These are phyloP conservation scores for Melanchra persicariae DNA, from an alignment of 2,888 invertebrate genomes.

Conservation along the genomic window DNA sequence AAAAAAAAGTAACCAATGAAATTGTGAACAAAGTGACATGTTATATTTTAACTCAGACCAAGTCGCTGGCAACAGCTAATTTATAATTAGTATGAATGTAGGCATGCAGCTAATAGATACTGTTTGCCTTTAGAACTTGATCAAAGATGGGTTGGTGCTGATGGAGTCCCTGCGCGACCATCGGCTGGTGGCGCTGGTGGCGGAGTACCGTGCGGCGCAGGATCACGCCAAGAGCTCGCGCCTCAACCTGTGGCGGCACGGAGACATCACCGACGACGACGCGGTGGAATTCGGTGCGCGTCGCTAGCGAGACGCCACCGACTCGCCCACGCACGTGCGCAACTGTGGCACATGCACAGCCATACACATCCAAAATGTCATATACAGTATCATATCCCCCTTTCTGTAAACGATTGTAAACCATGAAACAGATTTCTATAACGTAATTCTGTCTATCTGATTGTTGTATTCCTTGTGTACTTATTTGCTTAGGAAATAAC, in stretches of 20 bases:
- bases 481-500: slow-evolving; percentile 49
- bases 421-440: slow-evolving; percentile 53
- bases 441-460: slow-evolving; percentile 46
- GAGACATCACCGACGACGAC: slow-evolving; percentile 99
- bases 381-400: slow-evolving; percentile 75
- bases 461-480: slow-evolving; percentile 36
- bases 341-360: slow-evolving; percentile 79
- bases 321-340: slow-evolving; percentile 70
- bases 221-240: slow-evolving; percentile 96
- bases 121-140: slow-evolving; percentile 90
- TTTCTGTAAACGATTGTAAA: slow-evolving; percentile 71
- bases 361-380: slow-evolving; percentile 73
- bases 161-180: slow-evolving; percentile 95
- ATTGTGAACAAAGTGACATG: no score
- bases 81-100: neutral
- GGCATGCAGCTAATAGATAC: slow-evolving; percentile 1
- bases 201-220: slow-evolving; percentile 96
- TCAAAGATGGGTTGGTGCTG: slow-evolving; percentile 96
- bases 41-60: no score
- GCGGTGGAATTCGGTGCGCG: slow-evolving; percentile 91
- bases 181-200: slow-evolving; percentile 94
- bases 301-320: slow-evolving; percentile 82
- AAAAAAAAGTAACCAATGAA: no score
- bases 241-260: slow-evolving; percentile 98
- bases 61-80: no score